A percentile compares a stretch with the other conserved stretches of the same genome.
Evolutionary conservation across 1,140 invertebrate genomes (phyloP).

Genomic region (Pristionchus pacificus): DNA sequence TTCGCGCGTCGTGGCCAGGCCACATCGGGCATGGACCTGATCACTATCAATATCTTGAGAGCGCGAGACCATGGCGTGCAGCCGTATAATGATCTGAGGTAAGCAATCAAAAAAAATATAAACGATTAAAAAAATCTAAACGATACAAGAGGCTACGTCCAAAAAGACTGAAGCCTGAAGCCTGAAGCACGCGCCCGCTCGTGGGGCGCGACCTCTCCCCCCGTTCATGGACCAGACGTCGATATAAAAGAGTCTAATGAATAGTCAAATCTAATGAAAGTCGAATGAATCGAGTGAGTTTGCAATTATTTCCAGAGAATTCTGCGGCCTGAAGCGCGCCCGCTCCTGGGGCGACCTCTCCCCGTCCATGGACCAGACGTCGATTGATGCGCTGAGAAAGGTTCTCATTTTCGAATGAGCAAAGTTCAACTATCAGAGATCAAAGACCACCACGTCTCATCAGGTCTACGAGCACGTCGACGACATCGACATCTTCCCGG

Average conservation of each 20-base stretch:
- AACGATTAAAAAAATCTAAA: too few species aligned
- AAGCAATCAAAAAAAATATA: not conserved
- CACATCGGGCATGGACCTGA: slow-evolving; percentile 67
- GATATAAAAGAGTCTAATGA: too few species aligned
- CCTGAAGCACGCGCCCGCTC: too few species aligned
- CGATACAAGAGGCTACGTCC: too few species aligned
- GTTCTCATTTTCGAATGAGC: too few species aligned
- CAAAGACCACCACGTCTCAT: slow-evolving; percentile 11
- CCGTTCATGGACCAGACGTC: too few species aligned
- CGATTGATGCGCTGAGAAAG: slow-evolving; percentile 41
- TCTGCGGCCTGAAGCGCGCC: slow-evolving; percentile 47
- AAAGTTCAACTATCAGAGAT: not conserved
- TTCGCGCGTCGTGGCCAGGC: slow-evolving; percentile 45
- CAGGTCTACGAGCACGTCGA: slow-evolving; percentile 54
- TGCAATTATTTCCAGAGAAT: slow-evolving; percentile 39
- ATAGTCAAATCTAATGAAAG: too few species aligned
- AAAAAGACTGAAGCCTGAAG: too few species aligned
- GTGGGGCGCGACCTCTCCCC: too few species aligned
- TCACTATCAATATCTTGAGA: slow-evolving; percentile 71
- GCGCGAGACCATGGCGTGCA: slow-evolving; percentile 70
- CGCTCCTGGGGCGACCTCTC: slow-evolving; percentile 36
- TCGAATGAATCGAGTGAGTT: too few species aligned
- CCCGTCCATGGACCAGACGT: slow-evolving; percentile 45
- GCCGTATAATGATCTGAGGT: slow-evolving; percentile 53
- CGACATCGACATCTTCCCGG: slow-evolving; percentile 56